These are phyloP conservation scores for Diadema setosum DNA, from an alignment of 35 echinoderm and acorn worm species.

Conservation along the genomic window DNA sequence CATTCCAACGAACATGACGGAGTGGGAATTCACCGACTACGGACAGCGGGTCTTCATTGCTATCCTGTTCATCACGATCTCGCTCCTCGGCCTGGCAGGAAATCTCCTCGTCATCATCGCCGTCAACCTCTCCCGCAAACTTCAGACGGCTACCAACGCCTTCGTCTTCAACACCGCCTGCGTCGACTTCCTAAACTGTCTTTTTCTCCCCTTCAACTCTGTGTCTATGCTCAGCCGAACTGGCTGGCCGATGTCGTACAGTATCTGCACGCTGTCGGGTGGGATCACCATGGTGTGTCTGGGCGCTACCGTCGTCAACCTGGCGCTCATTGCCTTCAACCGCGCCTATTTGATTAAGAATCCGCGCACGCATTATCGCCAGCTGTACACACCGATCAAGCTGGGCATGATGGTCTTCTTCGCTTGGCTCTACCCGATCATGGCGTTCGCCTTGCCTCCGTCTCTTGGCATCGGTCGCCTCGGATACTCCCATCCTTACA, in stretches of 20 bases:
- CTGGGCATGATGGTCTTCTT: slow-evolving; percentile 8
- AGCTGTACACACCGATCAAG: slow-evolving; percentile 10
- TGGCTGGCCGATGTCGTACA: slow-evolving; percentile 48
- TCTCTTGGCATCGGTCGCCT: slow-evolving; percentile 18
- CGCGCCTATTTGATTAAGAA: neutral
- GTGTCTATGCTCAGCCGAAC: slow-evolving; percentile 13
- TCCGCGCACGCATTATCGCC: neutral
- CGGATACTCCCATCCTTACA: slow-evolving; percentile 45
- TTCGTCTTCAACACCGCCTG: slow-evolving; percentile 53
- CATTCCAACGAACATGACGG: neutral
- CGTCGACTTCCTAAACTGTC: slow-evolving; percentile 60
- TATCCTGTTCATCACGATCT: slow-evolving; percentile 25
- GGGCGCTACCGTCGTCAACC: slow-evolving; percentile 48
- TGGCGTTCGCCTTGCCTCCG: slow-evolving; percentile 24
- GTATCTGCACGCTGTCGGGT: slow-evolving; percentile 20
- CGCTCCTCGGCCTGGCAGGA: slow-evolving; percentile 30
- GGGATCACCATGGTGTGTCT: slow-evolving; percentile 5
- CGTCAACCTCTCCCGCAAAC: slow-evolving; percentile 32
- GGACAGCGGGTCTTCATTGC: slow-evolving; percentile 40
- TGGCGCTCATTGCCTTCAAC: slow-evolving; percentile 65
- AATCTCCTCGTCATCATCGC: slow-evolving; percentile 62
- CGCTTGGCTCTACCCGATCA: slow-evolving; percentile 23
- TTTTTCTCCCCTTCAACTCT: slow-evolving; percentile 48
- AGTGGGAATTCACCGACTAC: slow-evolving; percentile 13
- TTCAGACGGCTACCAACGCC: slow-evolving; percentile 60